These are phyloP conservation scores for Nycteola revayana DNA, from an alignment of 2,888 invertebrate genomes.

Conservation along the genomic window DNA sequence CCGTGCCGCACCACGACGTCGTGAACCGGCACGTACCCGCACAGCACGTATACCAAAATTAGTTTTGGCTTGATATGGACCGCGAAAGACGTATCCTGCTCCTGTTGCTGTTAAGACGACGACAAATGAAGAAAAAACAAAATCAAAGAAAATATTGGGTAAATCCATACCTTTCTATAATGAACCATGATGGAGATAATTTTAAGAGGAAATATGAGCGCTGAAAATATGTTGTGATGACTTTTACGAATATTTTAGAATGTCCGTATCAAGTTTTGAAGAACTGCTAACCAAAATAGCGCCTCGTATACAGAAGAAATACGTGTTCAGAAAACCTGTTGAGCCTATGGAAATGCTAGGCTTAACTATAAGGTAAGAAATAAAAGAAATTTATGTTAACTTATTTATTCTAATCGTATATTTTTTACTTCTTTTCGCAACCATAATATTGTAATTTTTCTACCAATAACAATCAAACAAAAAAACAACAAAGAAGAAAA, in stretches of 20 bases:
- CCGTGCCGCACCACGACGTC: no score
- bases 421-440: no score
- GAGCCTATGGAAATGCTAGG: conserved; percentile 13
- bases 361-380: conserved; percentile 16
- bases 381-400: conserved; percentile 11
- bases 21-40: neutral
- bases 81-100: conserved; percentile 13
- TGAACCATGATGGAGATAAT: conserved; percentile 20
- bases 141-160: conserved; percentile 12
- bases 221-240: conserved; percentile 11
- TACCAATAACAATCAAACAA: neutral
- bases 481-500: no score
- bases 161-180: conserved; percentile 10
- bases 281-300: conserved; percentile 19
- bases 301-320: conserved; percentile 23
- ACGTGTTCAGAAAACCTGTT: conserved; percentile 24
- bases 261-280: conserved; percentile 18
- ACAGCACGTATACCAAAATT: conserved; percentile 8
- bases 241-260: conserved; percentile 18
- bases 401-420: conserved; percentile 2
- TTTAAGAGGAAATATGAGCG: conserved; percentile 23
- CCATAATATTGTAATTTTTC: neutral
- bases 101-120: conserved; percentile 17
- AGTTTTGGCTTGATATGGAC: conserved; percentile 16
- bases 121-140: conserved; percentile 18